phyloP scores from a whole-genome alignment of 2,113 vertebrate genomes.

The Sciurus niger region DNA sequence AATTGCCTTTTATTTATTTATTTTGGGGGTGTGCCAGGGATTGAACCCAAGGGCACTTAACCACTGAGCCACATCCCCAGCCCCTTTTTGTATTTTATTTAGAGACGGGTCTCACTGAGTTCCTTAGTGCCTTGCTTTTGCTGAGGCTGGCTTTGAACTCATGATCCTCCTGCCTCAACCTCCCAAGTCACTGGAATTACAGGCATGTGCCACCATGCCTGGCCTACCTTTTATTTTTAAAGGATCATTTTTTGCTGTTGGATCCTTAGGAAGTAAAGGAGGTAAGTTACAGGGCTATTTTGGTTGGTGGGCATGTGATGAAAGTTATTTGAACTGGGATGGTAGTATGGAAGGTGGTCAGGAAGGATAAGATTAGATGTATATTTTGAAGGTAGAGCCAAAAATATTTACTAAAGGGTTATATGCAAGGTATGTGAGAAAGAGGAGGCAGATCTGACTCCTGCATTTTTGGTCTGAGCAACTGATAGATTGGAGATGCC shows the following conservation, averaged over 20 bases:
- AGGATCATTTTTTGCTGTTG: not conserved
- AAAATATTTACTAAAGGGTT: constrained; percentile 11
- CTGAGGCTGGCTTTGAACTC: too few species aligned
- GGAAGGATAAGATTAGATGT: constrained; percentile 9
- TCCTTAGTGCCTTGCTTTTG: too few species aligned
- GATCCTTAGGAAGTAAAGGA: not conserved
- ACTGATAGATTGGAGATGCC: not conserved
- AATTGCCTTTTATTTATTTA: too few species aligned
- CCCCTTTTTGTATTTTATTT: too few species aligned
- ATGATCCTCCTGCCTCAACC: too few species aligned
- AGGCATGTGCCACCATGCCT: too few species aligned
- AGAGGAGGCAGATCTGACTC: not conserved
- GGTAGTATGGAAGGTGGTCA: not conserved
- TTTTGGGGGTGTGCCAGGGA: too few species aligned
- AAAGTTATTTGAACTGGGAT: constrained; percentile 3
- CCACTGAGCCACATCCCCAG: too few species aligned
- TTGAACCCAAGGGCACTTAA: too few species aligned
- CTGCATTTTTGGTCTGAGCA: constrained; percentile 12
- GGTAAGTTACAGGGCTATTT: not conserved
- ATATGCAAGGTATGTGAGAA: not conserved
- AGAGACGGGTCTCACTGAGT: too few species aligned
- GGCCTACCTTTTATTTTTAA: not conserved
- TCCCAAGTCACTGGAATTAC: too few species aligned
- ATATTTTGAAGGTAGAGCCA: not conserved
- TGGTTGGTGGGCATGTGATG: not conserved